phyloP scores from a whole-genome alignment of 1,140 invertebrate genomes.

The Lasioglossum albipes region DNA sequence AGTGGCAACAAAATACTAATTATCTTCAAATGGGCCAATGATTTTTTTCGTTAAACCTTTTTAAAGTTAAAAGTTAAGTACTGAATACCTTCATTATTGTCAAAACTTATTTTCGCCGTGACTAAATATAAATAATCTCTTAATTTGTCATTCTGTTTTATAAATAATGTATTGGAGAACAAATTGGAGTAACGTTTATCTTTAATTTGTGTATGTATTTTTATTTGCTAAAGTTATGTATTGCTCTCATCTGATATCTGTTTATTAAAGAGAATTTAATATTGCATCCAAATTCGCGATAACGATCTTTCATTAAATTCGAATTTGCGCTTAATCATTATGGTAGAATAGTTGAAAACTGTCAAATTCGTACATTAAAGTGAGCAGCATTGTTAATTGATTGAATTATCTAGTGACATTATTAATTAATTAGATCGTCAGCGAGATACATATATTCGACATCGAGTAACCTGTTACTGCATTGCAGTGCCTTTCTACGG shows the following conservation, averaged over 20 bases:
- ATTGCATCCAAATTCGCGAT: neutral
- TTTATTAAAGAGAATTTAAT: neutral
- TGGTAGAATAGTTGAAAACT: neutral
- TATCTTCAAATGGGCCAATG: no score
- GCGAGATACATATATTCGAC: neutral
- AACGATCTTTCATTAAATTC: conserved; percentile 17
- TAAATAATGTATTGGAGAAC: neutral
- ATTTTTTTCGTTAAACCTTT: no score
- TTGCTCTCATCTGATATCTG: neutral
- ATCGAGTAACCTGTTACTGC: neutral
- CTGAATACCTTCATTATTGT: no score
- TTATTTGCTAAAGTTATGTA: neutral
- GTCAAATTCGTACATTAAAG: neutral
- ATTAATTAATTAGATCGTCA: neutral
- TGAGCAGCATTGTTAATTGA: neutral
- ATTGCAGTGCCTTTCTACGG: conserved; percentile 1
- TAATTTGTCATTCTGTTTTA: no score
- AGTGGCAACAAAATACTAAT: neutral
- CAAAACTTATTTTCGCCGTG: no score
- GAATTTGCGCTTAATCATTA: neutral
- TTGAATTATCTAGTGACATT: neutral
- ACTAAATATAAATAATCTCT: no score
- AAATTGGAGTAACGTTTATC: no score
- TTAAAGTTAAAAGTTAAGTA: no score
- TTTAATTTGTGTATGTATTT: no score